Base-by-base conservation (phyloP, 1,140 invertebrate genomes). In the Drosophila guanche region DNA sequence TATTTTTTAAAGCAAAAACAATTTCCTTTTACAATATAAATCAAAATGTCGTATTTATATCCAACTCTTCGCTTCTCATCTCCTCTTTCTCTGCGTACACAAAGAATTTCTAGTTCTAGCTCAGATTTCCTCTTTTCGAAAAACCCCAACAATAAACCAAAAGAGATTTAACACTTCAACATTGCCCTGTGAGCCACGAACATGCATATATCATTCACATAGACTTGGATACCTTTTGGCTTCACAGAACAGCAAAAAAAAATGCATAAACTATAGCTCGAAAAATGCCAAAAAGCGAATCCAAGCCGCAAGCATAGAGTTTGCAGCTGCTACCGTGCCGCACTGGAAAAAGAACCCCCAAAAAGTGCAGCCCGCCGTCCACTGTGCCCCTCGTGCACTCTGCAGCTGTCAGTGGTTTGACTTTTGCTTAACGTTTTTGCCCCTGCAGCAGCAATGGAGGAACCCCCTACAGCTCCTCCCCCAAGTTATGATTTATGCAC, bases 401-500 rank as follows among this genome's bases (percentile, higher is more conserved):
- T 78, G 71, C 71, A 76, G 55, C 67, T 72, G 78, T 76, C 66
- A 84, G 59, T 73, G 74, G 60, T 58, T 67, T 86, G 81, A 85
- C 81, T 86, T 86, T 85, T 86, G 77, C 81, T 85, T 86, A 86
- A 85, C 61, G 53, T 62, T 56, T 43, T 22, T 60, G 40, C 51
- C 61, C 62, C 40, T 25, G 27, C n/a, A 37, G 48, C 60, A 60
- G 54, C 5, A 41, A 45, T 56, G 23, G n/a, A 25, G 22, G 8
- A 25, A 29, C n/a, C 43, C 5, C 45, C 42, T 37, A 4, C 33
- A 4, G 0, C 33, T 56, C 42, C 46, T 43, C 46, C 53, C 60
- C 33, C 76, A 40, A 50, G 48, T 59, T 80, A 86, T 85, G 81
- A 85, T 85, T 85, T 85, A 86, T 85, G 81, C 81, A 85, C 74